Evolutionary conservation across 2,888 invertebrate species (phyloP), one percentile per base, ranked within the genome.

Genomic region (Eristalis tenax): DNA sequence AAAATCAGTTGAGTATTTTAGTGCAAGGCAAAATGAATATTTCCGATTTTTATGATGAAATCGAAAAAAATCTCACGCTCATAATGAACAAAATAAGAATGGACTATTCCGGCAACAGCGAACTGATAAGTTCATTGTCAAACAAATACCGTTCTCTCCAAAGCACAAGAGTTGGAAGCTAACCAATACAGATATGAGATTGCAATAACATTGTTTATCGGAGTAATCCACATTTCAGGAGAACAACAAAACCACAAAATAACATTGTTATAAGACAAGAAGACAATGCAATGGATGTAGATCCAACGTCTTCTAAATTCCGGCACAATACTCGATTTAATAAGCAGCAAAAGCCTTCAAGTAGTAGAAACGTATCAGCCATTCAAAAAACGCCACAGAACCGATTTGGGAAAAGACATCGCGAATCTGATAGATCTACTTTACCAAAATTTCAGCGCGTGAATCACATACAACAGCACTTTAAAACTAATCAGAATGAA

Each of bases 1-100:
- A 70, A 35, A 70, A 70, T 59, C 59, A 50, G 43, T 50, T 70
- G 38, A 38, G 38, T 15, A 70, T 70, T 22, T 59, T 70, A 59
- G n/a, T n/a, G n/a, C n/a, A n/a, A n/a, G 59, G 70, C 10, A 50
- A 18, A 28, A 38, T 70, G 57, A 15, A 22, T 8, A 70, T 70
- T 23, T 38, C 59, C 1, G 70, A 70, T n/a, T 23, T 15, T 22
- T 38, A 59, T 23, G 70, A 59, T 40, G 35, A 40, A 22, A 38
- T 65, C 6, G 65, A 40, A 65, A 65, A 65, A 35, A 35, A 57
- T 35, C 22, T 69, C 6, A 69, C 11, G 10, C 22, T 32, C 13
- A 69, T 28, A 56, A 69, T 15, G 28, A 69, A 56, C 18, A 69
- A 69, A 56, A 69, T 50, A 28, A 18, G 57, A 56, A 56, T 69